Evolutionary conservation across 2,797 vertebrate genomes (phyloP).

Genomic region (Otolemur crassicaudatus): DNA sequence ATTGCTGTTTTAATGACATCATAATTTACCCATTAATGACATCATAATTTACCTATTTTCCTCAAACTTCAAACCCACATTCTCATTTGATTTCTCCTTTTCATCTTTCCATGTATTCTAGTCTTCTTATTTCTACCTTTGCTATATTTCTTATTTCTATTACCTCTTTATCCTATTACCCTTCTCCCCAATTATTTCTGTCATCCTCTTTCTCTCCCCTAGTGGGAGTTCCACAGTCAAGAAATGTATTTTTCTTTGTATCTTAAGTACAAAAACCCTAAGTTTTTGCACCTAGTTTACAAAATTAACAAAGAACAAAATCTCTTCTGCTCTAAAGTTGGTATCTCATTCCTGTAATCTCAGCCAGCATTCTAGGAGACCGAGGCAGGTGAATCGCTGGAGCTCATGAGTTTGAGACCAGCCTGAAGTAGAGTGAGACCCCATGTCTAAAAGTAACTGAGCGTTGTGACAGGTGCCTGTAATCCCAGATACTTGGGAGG

Average conservation of each 20-base stretch:
- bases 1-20: neutral
- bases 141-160: neutral
- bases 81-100: neutral
- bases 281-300: neutral
- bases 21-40: neutral
- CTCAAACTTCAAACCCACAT: neutral
- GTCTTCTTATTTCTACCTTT: neutral
- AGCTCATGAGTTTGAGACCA: no score
- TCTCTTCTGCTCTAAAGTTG: neutral
- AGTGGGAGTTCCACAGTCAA: neutral
- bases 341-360: no score
- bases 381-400: no score
- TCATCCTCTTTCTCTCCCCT: neutral
- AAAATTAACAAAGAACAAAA: neutral
- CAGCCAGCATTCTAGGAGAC: no score
- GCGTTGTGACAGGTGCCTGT: no score
- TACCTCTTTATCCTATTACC: neutral
- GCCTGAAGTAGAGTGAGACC: no score
- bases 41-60: neutral
- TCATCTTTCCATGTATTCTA: neutral
- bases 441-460: no score
- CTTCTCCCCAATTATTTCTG: neutral
- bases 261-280: no score
- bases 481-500: no score
- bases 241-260: neutral